Evolutionary conservation across 2,888 invertebrate species (phyloP).

Genomic region (Eubasilissa splendida): DNA sequence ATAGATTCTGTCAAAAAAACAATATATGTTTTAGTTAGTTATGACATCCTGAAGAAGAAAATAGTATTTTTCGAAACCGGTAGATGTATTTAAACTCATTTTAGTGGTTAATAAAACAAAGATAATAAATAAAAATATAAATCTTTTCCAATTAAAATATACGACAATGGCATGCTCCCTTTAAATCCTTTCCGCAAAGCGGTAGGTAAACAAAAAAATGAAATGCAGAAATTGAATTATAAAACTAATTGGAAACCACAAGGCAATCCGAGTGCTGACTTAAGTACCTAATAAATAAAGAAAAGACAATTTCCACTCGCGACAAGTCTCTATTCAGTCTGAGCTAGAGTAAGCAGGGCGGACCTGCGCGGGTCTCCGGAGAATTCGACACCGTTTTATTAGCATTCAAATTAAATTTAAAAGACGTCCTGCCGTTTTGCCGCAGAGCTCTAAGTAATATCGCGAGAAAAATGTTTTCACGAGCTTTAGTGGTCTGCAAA

Average conservation of each 20-base stretch:
- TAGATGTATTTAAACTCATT: too few relatives aligned
- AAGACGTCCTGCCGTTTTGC: conserved; percentile 35
- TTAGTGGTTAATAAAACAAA: too few relatives aligned
- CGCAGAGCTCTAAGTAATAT: conserved; percentile 15
- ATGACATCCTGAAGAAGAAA: too few relatives aligned
- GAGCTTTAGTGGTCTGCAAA: neutral
- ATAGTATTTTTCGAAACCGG: too few relatives aligned
- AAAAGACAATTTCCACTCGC: conserved; percentile 21
- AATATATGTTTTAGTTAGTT: too few relatives aligned
- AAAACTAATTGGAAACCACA: conserved; percentile 32
- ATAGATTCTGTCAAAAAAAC: too few relatives aligned
- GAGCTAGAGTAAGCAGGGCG: conserved; percentile 17
- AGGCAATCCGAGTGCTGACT: conserved; percentile 16
- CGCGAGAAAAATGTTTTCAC: neutral
- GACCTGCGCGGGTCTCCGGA: conserved; percentile 10
- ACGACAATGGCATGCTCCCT: neutral
- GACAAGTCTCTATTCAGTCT: neutral
- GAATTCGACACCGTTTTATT: conserved; percentile 52
- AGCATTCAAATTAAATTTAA: conserved; percentile 55
- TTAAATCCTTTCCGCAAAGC: conserved; percentile 12
- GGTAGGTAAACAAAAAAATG: conserved; percentile 12
- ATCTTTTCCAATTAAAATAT: too few relatives aligned
- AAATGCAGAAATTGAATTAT: conserved; percentile 21
- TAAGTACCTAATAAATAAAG: conserved; percentile 31
- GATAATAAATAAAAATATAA: too few relatives aligned